Evolutionary conservation across 2,888 invertebrate species (phyloP).

Genomic region (Choreutis nemorana): DNA sequence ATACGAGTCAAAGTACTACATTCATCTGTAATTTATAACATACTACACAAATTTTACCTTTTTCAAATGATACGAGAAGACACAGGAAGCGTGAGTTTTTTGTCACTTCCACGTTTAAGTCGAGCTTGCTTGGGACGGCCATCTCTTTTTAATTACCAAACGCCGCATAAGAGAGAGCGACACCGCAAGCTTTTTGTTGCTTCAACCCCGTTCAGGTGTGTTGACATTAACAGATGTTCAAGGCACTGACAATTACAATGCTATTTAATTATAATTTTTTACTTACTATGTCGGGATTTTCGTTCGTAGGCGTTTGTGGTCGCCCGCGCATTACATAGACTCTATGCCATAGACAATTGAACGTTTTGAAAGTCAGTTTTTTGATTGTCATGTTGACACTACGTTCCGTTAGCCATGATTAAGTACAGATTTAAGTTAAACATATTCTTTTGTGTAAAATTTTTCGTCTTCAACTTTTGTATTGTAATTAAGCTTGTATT

Average conservation of each 20-base stretch:
- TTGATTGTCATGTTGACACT: conserved; percentile 42
- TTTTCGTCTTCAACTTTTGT: too few species aligned
- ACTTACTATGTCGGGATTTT: conserved; percentile 39
- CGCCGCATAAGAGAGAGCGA: conserved; percentile 19
- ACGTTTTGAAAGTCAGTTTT: conserved; percentile 19
- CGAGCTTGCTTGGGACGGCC: conserved; percentile 24
- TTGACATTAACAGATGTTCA: conserved; percentile 64
- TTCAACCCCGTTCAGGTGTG: too few species aligned
- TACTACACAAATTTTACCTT: conserved; percentile 46
- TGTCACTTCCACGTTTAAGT: conserved; percentile 59
- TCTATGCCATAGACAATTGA: conserved; percentile 56
- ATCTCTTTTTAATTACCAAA: conserved; percentile 22
- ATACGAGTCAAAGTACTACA: too few species aligned
- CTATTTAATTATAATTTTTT: conserved; percentile 62
- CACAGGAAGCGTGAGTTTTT: conserved; percentile 65
- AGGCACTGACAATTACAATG: conserved; percentile 58
- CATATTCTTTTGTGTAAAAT: too few species aligned
- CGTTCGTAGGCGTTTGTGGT: conserved; percentile 34
- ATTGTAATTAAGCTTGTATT: too few species aligned
- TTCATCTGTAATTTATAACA: conserved; percentile 18
- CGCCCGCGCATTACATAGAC: conserved; percentile 12
- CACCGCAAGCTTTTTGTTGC: conserved; percentile 21
- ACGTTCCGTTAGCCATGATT: too few species aligned
- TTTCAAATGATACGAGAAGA: conserved; percentile 65
- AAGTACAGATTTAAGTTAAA: too few species aligned